phyloP scores from a whole-genome alignment of 2,888 invertebrate genomes.

The Mantis religiosa region DNA sequence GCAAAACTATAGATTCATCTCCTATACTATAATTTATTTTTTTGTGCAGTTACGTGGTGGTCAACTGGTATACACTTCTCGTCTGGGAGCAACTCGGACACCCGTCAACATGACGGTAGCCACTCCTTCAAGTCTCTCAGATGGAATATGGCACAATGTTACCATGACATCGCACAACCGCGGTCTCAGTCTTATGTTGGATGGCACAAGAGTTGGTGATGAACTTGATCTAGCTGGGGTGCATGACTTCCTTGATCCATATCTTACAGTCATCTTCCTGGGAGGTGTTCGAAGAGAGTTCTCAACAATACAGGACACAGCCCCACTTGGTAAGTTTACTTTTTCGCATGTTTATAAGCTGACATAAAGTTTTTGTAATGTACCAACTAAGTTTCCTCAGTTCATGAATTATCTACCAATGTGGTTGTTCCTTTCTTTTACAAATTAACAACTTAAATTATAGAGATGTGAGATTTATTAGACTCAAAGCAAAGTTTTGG shows the following conservation, averaged over 20 bases:
- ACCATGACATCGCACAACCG: slow-evolving; percentile 68
- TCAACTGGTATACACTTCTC: slow-evolving; percentile 73
- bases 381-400: no score
- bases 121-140: slow-evolving; percentile 52
- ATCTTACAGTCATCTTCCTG: slow-evolving; percentile 72
- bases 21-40: no score
- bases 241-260: slow-evolving; percentile 89
- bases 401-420: no score
- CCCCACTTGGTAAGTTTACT: neutral
- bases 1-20: no score
- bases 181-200: slow-evolving; percentile 67
- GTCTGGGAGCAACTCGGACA: slow-evolving; percentile 58
- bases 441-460: no score
- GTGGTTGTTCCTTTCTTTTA: no score
- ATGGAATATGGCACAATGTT: slow-evolving; percentile 87
- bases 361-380: no score
- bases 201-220: slow-evolving; percentile 69
- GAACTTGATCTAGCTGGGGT: slow-evolving; percentile 81
- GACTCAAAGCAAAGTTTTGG: no score
- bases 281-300: slow-evolving; percentile 62
- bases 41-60: slow-evolving; percentile 59
- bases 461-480: no score
- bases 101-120: slow-evolving; percentile 78
- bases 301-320: slow-evolving; percentile 47
- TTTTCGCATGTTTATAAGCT: no score